Evolutionary conservation across 2,797 vertebrate genomes (phyloP).

Genomic region (Sebastes taczanowskii): DNA sequence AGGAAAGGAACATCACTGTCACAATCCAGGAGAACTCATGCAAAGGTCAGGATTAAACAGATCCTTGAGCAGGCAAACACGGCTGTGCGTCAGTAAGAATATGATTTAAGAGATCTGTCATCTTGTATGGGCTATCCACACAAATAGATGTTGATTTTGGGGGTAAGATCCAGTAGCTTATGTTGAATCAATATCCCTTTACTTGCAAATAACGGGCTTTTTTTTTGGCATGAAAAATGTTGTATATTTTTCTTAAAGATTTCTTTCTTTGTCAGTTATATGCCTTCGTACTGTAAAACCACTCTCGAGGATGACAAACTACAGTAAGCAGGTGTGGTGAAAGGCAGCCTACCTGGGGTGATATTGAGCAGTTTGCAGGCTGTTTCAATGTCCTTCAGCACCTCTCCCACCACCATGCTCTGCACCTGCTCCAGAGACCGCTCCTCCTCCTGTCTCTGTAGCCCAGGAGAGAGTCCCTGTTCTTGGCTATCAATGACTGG

Average conservation of each 20-base stretch:
- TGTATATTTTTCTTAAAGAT: constrained; percentile 16
- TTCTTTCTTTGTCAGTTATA: constrained; percentile 18
- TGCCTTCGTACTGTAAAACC: neutral
- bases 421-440: constrained; percentile 97
- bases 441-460: constrained; percentile 90
- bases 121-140: constrained; percentile 27
- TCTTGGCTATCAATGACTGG: constrained; percentile 97
- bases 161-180: constrained; percentile 35
- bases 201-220: constrained; percentile 22
- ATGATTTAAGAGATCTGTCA: constrained; percentile 67
- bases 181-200: constrained; percentile 36
- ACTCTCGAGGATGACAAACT: neutral
- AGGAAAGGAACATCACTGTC: constrained; percentile 64
- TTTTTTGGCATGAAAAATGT: constrained; percentile 12
- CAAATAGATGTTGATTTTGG: constrained; percentile 62
- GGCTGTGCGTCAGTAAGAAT: constrained; percentile 52
- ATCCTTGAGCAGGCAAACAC: constrained; percentile 81
- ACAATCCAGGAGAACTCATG: constrained; percentile 53
- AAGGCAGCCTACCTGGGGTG: constrained; percentile 85
- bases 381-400: constrained; percentile 97
- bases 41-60: constrained; percentile 82
- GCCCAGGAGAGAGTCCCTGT: constrained; percentile 84
- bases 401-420: constrained; percentile 97
- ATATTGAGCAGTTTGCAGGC: constrained; percentile 98
- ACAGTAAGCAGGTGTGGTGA: constrained; percentile 8